These are phyloP conservation scores for Urosaurus nigricauda DNA, from an alignment of 2,797 vertebrate species.

Conservation along the genomic window DNA sequence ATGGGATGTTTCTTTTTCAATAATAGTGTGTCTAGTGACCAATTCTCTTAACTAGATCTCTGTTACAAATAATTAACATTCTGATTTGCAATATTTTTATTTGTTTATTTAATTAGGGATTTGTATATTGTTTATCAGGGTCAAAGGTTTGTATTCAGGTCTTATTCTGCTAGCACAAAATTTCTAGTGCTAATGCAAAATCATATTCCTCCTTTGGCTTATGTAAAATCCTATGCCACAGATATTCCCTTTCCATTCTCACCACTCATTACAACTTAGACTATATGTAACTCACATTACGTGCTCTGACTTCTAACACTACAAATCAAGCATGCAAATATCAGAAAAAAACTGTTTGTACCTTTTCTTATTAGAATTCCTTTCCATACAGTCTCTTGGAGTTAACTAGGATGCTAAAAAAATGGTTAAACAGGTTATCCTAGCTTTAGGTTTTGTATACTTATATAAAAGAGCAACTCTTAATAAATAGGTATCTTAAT, in stretches of 20 bases:
- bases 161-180: neutral
- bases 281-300: neutral
- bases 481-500: conserved; percentile 14
- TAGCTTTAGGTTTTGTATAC: neutral
- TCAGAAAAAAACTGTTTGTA: neutral
- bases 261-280: neutral
- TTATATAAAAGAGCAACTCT: neutral
- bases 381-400: neutral
- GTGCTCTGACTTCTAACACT: neutral
- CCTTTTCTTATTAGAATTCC: neutral
- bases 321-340: neutral
- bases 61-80: no score
- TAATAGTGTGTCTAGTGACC: no score
- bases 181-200: neutral
- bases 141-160: neutral
- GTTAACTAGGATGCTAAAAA: no score
- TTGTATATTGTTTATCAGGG: no score
- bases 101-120: no score
- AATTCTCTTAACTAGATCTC: no score
- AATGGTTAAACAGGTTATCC: neutral
- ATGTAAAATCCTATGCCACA: neutral
- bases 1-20: no score
- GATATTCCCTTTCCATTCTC: neutral
- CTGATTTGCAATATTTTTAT: no score
- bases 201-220: neutral